Base-by-base conservation (phyloP, 2,113 vertebrate species). In the Leiothrix lutea region DNA sequence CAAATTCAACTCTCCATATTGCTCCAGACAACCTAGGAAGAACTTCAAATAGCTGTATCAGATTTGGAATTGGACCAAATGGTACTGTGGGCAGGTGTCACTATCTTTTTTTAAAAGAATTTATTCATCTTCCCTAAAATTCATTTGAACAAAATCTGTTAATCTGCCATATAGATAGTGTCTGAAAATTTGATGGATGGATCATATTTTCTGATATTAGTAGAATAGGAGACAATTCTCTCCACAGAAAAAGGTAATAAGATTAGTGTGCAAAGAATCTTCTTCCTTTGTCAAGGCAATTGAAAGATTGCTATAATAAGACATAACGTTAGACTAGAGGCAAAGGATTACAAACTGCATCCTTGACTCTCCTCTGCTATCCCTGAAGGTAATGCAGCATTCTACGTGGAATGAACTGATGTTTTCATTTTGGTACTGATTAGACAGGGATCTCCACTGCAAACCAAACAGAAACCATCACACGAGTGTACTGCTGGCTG, bases 101-200 rank as follows among this genome's bases (percentile, higher is more conserved):
- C 75, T 90, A 45, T 70, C 45, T 84, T 92, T 91, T 92, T 91
- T 84, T 36, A 28, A 85, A 65, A 23, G 24, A 22, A 81, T 94
- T 88, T 80, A 71, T 92, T 86, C 72, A 78, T 22, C 42, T 86
- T 90, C 47, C 42, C 33, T 88, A 90, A 91, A 86, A 82, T 73
- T 89, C 11, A 72, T 90, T 91, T 72, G 40, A 87, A 84, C 12
- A 90, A 85, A 85, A 81, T 93, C 50, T 88, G 71, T 80, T 86
- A 77, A 83, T 86, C 58, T 93, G n/a, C 38, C 70, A 87, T 61
- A 38, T 94, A 86, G 51, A 33, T 51, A 62, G 47, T 51, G 42
- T 26, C 67, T 80, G 74, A 90, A 81, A 83, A 73, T 77, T 58
- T 93, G 90, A 86, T 67, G 44, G 75, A 90, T 93, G 86, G 35